phyloP scores from a whole-genome alignment of 2,113 vertebrate species.

The Catharus fuscescens region DNA sequence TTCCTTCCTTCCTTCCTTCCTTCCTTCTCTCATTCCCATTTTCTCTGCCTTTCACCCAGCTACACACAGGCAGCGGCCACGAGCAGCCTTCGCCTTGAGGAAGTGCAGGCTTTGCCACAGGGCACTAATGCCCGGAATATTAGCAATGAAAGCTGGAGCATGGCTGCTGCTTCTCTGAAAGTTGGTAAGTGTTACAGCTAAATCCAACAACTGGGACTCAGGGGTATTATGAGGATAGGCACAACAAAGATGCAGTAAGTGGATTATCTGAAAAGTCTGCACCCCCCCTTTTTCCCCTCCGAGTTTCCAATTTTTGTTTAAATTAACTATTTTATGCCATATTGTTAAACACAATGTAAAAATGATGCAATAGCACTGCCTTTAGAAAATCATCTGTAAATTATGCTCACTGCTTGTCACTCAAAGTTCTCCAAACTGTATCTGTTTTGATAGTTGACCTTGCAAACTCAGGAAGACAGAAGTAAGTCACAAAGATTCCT shows the following conservation, averaged over 20 bases:
- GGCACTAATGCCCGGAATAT: neutral
- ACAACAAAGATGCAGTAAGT: slow-evolving; percentile 51
- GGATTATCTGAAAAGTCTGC: slow-evolving; percentile 29
- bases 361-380: neutral
- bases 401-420: neutral
- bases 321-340: neutral
- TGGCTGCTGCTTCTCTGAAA: neutral
- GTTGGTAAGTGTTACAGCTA: neutral
- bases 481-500: slow-evolving; percentile 47
- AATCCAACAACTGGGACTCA: slow-evolving; percentile 39
- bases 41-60: neutral
- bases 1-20: neutral
- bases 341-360: neutral
- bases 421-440: neutral
- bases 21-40: neutral
- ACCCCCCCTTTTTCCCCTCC: neutral
- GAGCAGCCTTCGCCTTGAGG: neutral
- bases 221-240: slow-evolving; percentile 32
- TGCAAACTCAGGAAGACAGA: slow-evolving; percentile 2
- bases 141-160: neutral
- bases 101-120: neutral
- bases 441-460: slow-evolving; percentile 33
- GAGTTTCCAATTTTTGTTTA: slow-evolving; percentile 22
- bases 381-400: neutral
- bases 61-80: neutral